A percentile compares a stretch with the other conserved stretches of the same genome.
Evolutionary conservation across 2,113 vertebrate genomes (phyloP).

Genomic region (Ceyx melanurus): DNA sequence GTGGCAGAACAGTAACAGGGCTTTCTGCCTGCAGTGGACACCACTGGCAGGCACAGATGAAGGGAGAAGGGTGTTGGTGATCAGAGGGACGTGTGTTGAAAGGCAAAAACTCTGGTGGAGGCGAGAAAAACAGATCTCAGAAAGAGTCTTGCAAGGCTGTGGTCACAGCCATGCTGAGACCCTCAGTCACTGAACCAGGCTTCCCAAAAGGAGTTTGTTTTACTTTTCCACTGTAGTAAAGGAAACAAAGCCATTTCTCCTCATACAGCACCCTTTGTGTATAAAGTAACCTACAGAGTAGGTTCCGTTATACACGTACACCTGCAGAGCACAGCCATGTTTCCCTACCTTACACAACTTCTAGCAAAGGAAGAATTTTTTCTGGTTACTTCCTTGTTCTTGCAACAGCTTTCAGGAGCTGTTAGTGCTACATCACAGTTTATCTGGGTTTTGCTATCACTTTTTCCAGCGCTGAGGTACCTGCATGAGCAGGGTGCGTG

Average conservation of each 20-base stretch:
- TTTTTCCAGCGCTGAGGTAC: not conserved
- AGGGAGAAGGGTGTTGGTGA: not conserved
- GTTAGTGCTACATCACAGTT: not conserved
- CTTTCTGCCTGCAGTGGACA: not conserved
- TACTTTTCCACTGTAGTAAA: not conserved
- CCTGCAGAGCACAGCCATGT: not conserved
- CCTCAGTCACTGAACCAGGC: not conserved
- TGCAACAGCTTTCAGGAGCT: not conserved
- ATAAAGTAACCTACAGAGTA: not conserved
- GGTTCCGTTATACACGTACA: too few species aligned
- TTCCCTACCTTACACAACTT: not conserved
- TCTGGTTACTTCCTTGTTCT: constrained; percentile 31
- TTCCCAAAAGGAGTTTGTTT: not conserved
- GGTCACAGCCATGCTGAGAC: fast-evolving
- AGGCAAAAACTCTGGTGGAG: not conserved
- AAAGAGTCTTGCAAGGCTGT: not conserved
- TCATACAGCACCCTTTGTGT: not conserved
- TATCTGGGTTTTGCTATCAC: not conserved
- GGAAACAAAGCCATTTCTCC: not conserved
- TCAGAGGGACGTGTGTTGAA: not conserved
- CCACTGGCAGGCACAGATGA: not conserved
- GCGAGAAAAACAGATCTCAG: not conserved
- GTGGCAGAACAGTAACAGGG: not conserved
- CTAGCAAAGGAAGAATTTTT: not conserved
- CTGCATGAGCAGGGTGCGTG: fast-evolving